phyloP scores from a whole-genome alignment of 2,113 vertebrate species.

The cat (Felis catus) region F.catus_Fca126_mat1.0 CM031428.1:59458501-59459000 shows the following conservation, averaged over 20 bases:
- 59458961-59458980: neutral
- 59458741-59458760: neutral
- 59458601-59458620: too few relatives aligned
- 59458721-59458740: neutral
- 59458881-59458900: neutral
- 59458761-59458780: neutral
- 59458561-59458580: too few relatives aligned
- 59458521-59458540: too few relatives aligned
- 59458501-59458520: too few relatives aligned
- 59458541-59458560: too few relatives aligned
- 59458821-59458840: neutral
- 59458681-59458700: neutral
- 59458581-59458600: too few relatives aligned
- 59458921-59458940: neutral
- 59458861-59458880: neutral
- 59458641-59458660: neutral
- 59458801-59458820: neutral
- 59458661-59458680: neutral
- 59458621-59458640: too few relatives aligned
- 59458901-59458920: neutral
- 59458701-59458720: neutral
- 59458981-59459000: neutral
- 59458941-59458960: neutral
- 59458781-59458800: neutral
- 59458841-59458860: neutral